A percentile compares a stretch with the other conserved stretches of the same genome.
These are phyloP conservation scores for Sclerodermus sp. DNA, from an alignment of 2,888 invertebrate genomes.

Conservation along the genomic window DNA sequence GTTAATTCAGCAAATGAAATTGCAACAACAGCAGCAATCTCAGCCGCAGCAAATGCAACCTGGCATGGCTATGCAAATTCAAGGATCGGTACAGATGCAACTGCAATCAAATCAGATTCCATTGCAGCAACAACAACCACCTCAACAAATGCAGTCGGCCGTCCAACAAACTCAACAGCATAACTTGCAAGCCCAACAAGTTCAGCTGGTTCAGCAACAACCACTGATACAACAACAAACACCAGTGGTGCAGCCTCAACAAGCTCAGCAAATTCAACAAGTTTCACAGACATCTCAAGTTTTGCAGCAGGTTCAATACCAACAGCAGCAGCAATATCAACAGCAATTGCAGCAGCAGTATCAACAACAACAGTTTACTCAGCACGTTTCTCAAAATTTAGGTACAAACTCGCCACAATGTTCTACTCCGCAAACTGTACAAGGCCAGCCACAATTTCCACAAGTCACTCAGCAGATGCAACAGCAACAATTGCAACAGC, in stretches of 20 bases:
- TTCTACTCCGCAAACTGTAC: constrained; percentile 54
- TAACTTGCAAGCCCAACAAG: constrained; percentile 55
- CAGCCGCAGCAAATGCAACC: constrained; percentile 36
- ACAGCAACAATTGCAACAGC: neutral
- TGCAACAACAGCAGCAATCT: constrained; percentile 29
- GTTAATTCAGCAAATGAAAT: constrained; percentile 32
- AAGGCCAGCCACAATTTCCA: constrained; percentile 49
- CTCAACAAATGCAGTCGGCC: constrained; percentile 42
- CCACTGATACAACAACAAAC: constrained; percentile 58
- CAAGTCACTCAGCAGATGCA: constrained; percentile 36
- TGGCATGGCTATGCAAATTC: constrained; percentile 19
- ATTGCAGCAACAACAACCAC: constrained; percentile 22
- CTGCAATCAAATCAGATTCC: constrained; percentile 17
- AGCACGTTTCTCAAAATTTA: constrained; percentile 41
- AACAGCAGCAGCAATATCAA: constrained; percentile 48
- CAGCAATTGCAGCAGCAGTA: constrained; percentile 49
- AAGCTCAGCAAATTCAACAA: constrained; percentile 52
- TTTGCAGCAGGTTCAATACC: constrained; percentile 53
- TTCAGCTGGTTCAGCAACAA: constrained; percentile 57
- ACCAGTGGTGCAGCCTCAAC: constrained; percentile 47
- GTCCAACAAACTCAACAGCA: constrained; percentile 56
- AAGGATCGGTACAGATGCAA: constrained; percentile 12
- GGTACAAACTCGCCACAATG: constrained; percentile 48
- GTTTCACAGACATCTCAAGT: constrained; percentile 57
- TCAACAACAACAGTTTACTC: constrained; percentile 40